A percentile compares a stretch with the other conserved stretches of the same genome.
Conservation (phyloP, 2,888 invertebrate genomes). For the Xestia sexstrigata region DNA sequence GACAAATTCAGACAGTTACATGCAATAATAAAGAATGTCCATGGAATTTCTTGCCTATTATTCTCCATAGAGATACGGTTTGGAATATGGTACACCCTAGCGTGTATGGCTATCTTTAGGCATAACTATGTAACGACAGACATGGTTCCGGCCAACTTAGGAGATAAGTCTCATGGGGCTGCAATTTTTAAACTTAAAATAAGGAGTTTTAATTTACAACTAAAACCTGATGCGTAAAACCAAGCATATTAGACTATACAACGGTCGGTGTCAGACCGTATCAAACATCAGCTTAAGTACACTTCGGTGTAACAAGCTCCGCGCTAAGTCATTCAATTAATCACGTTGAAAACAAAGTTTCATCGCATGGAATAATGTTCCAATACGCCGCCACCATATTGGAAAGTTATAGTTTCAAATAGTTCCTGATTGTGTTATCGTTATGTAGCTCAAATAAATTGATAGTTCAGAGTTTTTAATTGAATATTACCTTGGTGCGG, state of each 20-base stretch:
- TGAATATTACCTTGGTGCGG: slow-evolving; percentile 33
- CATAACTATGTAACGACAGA: too few species aligned
- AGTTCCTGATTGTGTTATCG: slow-evolving; percentile 37
- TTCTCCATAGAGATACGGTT: too few species aligned
- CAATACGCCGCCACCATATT: slow-evolving; percentile 36
- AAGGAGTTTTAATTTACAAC: not conserved
- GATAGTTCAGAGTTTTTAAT: slow-evolving; percentile 50
- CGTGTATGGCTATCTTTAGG: too few species aligned
- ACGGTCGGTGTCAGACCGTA: slow-evolving; percentile 10
- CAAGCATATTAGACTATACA: not conserved
- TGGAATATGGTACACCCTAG: too few species aligned
- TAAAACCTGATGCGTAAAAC: not conserved
- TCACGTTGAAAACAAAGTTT: slow-evolving; percentile 46
- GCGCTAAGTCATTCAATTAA: slow-evolving; percentile 50
- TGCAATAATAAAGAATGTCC: too few species aligned
- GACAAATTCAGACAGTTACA: too few species aligned
- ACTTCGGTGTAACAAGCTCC: slow-evolving; percentile 39
- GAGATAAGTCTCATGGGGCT: not conserved
- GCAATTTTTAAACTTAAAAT: not conserved
- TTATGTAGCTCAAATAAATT: slow-evolving; percentile 36
- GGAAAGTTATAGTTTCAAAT: slow-evolving; percentile 47
- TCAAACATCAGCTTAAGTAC: slow-evolving; percentile 36
- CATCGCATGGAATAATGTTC: slow-evolving; percentile 34
- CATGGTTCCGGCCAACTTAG: not conserved
- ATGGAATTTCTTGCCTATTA: too few species aligned